Evolutionary conservation across 2,888 invertebrate species (phyloP).

Genomic region (Drosophila tanythrix): DNA sequence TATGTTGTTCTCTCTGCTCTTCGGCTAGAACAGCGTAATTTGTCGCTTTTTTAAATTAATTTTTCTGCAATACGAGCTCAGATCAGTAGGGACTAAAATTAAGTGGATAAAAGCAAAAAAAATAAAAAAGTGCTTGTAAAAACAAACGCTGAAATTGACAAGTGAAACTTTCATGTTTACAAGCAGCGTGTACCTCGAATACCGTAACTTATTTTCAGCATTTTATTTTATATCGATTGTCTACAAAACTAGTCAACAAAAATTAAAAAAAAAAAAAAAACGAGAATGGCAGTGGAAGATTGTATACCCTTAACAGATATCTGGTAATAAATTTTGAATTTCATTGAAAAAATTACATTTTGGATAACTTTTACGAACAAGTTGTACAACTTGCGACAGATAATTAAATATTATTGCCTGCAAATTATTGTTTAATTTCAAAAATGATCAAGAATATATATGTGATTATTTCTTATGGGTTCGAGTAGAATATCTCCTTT

Average conservation of each 20-base stretch:
- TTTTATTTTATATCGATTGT: slow-evolving; percentile 70
- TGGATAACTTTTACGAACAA: background rate
- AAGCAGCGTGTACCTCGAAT: slow-evolving; percentile 41
- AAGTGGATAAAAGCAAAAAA: background rate
- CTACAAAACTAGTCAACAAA: slow-evolving; percentile 59
- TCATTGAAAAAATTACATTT: background rate
- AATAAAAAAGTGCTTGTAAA: slow-evolving; percentile 40
- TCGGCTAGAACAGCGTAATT: slow-evolving; percentile 12
- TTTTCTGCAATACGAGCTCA: slow-evolving; percentile 56
- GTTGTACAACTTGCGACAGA: background rate
- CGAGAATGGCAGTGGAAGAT: background rate
- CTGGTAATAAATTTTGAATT: background rate
- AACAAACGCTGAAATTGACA: slow-evolving; percentile 48
- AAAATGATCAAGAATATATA: background rate
- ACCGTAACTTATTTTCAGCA: slow-evolving; percentile 67
- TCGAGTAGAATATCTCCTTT: background rate
- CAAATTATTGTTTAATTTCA: background rate
- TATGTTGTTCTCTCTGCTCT: background rate
- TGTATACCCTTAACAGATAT: background rate
- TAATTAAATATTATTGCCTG: background rate
- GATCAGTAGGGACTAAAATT: background rate
- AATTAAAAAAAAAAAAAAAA: slow-evolving; percentile 14
- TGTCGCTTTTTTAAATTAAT: slow-evolving; percentile 52
- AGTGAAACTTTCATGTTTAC: slow-evolving; percentile 48
- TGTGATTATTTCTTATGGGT: background rate